Base-by-base conservation (phyloP, 2,797 vertebrate genomes). In the Anableps anableps region DNA sequence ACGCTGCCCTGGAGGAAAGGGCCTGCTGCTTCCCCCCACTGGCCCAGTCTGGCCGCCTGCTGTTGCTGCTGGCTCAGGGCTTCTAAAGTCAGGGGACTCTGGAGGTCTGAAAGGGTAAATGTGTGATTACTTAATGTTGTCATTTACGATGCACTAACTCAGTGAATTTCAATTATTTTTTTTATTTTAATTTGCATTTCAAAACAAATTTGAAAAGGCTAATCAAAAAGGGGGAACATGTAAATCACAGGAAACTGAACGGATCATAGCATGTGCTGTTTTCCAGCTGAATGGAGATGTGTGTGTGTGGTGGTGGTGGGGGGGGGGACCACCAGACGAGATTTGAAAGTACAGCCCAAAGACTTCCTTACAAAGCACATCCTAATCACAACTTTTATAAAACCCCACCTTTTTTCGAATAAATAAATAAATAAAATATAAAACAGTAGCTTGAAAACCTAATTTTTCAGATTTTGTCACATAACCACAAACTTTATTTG, bases 1-100 rank as follows among this genome's bases (percentile, higher is more conserved):
- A 98, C 94, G 60, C 95, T 89, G 72, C 97, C 96, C 90, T 97
- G 97, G 85, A 99, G 95, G 90, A 96, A 99, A 83, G 98, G 96
- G 23, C 96, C 96, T 13, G 97, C 96, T 47, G 97, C 96, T 76
- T 99, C 99, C 9, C 94, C 97, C 98, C 98, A 99, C 90, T 98
- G 98, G 85, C 98, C 96, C 85, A 98, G 95, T 75, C 98, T 93
- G 80, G 97, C 96, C 34, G 93, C 95, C 84, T 98, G 97, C 80
- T 92, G 96, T 94, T 84, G 94, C 95, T 95, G 94, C 80, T 98
- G 97, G 93, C 96, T 96, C 88, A 99, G 92, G 47, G 97, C 96
- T 92, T 99, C 99, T 82, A 99, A 94, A 83, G 97, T 96, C 80
- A 97, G 89, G 72, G 95, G 96, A 90, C 95, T 96, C 90, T 97